A percentile compares a stretch with the other conserved stretches of the same genome.
phyloP scores from a whole-genome alignment of 2,888 invertebrate species.

The Hyposoter dolosus region DNA sequence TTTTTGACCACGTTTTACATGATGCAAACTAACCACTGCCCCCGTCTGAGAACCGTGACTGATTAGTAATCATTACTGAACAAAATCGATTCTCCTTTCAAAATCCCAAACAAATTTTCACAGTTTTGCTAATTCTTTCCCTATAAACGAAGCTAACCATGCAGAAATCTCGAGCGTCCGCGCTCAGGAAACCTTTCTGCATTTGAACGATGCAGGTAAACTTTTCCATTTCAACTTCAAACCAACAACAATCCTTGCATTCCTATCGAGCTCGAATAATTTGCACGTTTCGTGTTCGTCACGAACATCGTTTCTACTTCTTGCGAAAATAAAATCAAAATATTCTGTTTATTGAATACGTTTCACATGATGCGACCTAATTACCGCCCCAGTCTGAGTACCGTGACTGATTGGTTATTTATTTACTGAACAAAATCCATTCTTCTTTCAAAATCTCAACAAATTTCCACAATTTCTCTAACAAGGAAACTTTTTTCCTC shows the following conservation, averaged over 20 bases:
- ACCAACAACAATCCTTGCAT: background rate
- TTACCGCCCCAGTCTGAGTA: slow-evolving; percentile 82
- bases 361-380: slow-evolving; percentile 74
- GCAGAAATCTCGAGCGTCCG: slow-evolving; percentile 14
- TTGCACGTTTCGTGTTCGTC: background rate
- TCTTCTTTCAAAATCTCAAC: background rate
- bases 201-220: slow-evolving; percentile 39
- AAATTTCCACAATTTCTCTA: background rate
- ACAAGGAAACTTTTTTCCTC: background rate
- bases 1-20: background rate
- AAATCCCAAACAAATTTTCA: too few relatives aligned
- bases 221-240: too few relatives aligned
- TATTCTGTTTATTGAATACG: too few relatives aligned
- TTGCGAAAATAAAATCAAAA: background rate
- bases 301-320: background rate
- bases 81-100: too few relatives aligned
- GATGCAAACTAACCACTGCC: too few relatives aligned
- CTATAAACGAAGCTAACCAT: too few relatives aligned
- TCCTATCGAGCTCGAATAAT: background rate
- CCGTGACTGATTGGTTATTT: slow-evolving; percentile 78
- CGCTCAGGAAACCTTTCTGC: slow-evolving; percentile 1
- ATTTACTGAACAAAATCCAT: slow-evolving; percentile 1
- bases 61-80: too few relatives aligned
- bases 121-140: too few relatives aligned
- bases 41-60: too few relatives aligned